Conservation (phyloP, 1,140 invertebrate species). For the Nasonia vitripennis region DNA sequence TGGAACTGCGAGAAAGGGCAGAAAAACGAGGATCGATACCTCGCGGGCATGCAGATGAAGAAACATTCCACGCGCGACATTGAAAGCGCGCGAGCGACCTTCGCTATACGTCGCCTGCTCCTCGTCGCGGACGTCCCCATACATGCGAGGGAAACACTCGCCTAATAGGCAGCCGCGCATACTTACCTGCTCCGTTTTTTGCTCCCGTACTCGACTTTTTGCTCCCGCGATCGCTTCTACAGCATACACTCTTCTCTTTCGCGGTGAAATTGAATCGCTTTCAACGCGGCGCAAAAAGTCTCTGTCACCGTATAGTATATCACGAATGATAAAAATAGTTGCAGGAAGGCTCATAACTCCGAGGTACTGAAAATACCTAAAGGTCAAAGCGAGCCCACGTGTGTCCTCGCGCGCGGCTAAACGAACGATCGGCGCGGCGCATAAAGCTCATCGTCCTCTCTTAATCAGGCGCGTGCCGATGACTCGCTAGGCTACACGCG, state of each 20-base stretch:
- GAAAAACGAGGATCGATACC: not conserved
- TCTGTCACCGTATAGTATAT: too few relatives aligned
- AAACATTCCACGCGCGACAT: conserved; percentile 44
- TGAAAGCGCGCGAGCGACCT: conserved; percentile 22
- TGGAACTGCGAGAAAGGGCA: not conserved
- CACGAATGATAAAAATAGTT: too few relatives aligned
- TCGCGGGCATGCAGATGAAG: conserved; percentile 28
- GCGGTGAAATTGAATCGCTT: not conserved
- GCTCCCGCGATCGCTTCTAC: not conserved
- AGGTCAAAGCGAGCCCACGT: not conserved
- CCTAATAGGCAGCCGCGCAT: conserved; percentile 13
- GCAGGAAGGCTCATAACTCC: not conserved
- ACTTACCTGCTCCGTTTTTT: not conserved
- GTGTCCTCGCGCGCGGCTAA: not conserved
- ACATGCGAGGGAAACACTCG: not conserved
- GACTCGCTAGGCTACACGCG: not conserved
- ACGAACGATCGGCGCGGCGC: not conserved
- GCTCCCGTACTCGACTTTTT: not conserved
- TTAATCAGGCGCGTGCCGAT: conserved; percentile 9
- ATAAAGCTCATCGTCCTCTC: conserved; percentile 7
- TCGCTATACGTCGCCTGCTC: not conserved
- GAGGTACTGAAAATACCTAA: not conserved
- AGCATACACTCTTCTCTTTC: not conserved
- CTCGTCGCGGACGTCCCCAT: not conserved
- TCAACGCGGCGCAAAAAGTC: too few relatives aligned